Base-by-base conservation (phyloP, 2,797 vertebrate genomes). In the Syndactyla subalaris region DNA sequence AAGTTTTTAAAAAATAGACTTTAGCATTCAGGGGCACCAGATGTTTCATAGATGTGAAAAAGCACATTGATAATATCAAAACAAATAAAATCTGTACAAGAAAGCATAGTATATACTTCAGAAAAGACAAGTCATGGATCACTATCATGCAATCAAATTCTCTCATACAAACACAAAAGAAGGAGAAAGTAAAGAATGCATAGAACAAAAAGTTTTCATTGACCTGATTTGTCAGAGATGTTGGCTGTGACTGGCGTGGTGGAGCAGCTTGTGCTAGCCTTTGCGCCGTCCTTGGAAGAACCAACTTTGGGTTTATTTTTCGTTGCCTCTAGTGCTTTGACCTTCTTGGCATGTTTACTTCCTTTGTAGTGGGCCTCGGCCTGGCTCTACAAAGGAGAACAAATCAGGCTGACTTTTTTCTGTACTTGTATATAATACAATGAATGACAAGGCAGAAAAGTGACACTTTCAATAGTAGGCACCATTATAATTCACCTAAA, bases 321-420 rank as follows among this genome's bases (percentile, higher is more conserved):
- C 97, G 98, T 98, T 98, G 98, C 98, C 98, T 99, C 99, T 98
- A 99, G 99, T 97, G 99, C 98, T 98, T 99, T 99, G 97, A 99
- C 98, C 98, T 99, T 99, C 99, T 99, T 99, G 98, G 99, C 99
- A 96, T 99, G 99, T 97, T 99, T 99, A 97, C 99, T 99, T 98
- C 99, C 99, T 99, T 99, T 99, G 98, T 99, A 99, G 98, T 99
- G 99, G 93, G 99, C 99, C 97, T 99, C 99, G 73, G 99, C 99
- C 98, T 99, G 99, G 98, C 98, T 99, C 99, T 99, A 98, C 98
- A 98, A 98, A 98, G 98, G 97, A 99, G 98, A 99, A 98, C 98
- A 98, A 98, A 98, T 98, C 98, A 98, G 98, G 98, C 98, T 98
- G 97, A 98, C 98, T 97, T 97, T 88, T 73, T 94, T 97, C 97